Base-by-base conservation (phyloP, 2,797 vertebrate genomes). In the Rhyacichthys aspro region DNA sequence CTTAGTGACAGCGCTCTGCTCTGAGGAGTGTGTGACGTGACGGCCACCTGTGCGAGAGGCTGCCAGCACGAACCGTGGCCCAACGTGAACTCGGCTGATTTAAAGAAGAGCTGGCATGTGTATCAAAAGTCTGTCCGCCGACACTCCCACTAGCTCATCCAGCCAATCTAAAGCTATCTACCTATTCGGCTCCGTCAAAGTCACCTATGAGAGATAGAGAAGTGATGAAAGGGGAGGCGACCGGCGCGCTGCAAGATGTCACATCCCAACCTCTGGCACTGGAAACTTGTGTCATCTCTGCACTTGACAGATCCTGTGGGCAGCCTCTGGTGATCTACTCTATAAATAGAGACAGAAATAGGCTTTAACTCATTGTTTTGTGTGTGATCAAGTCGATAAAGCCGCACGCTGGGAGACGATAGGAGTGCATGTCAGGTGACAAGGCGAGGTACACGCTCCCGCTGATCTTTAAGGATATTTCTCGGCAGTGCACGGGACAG, bases 221-320 rank as follows among this genome's bases (percentile, higher is more conserved):
- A 37, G 37, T 19, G 33, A 61, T 14, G 56, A 45, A 11, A 37
- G 33, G 15, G 37, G 42, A 39, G 41, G 50, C 1, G 14, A 53
- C 52, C 56, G 70, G 59, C 60, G 70, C 49, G 37, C 70, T 60
- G 70, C 68, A 72, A 73, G 75, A 83, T 84, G 85, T 89, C 84
- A 76, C 67, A 78, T 82, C 48, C 62, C 81, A 76, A 86, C 74
- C 75, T 79, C 83, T 66, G 70, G 82, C 76, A 69, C 64, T 60
- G 71, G 52, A 76, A 71, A 75, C 69, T 70, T 72, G 72, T 81
- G 84, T 83, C 84, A 85, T 82, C 74, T 75, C 72, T 60, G 63
- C 74, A 76, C 69, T 84, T 88, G 88, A 67, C 81, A 73, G 77
- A 83, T 83, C 76, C 65, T 68, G 64, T 42, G 53, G 36, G 36